Percentiles rank a stretch among this genome's conserved stretches.
These are phyloP conservation scores for Cairina moschata DNA, from an alignment of 2,113 vertebrate species.

Conservation along the genomic window DNA sequence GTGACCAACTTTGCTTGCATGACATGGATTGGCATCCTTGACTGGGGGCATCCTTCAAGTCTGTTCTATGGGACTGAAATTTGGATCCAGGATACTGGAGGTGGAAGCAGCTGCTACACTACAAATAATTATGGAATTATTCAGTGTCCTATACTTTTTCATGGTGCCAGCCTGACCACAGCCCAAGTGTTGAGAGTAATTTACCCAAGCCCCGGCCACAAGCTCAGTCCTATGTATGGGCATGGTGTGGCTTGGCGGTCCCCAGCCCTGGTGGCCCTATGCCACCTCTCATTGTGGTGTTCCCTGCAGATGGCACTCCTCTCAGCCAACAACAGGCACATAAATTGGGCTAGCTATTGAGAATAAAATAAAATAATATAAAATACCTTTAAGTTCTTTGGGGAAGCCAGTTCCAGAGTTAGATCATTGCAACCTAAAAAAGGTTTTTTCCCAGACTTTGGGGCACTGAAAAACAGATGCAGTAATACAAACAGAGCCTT, in stretches of 20 bases:
- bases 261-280: neutral
- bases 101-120: neutral
- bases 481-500: neutral
- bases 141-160: neutral
- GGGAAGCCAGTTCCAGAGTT: neutral
- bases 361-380: neutral
- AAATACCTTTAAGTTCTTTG: neutral
- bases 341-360: neutral
- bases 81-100: neutral
- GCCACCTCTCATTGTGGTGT: neutral
- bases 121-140: neutral
- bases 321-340: neutral
- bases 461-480: neutral
- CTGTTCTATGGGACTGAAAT: neutral
- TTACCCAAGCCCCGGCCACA: neutral
- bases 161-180: neutral
- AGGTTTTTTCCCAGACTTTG: neutral
- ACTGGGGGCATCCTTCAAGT: neutral
- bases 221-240: neutral
- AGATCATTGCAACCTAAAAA: neutral
- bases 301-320: neutral
- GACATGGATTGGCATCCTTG: neutral
- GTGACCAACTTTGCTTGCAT: rapidly evolving
- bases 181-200: neutral
- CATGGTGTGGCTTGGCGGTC: neutral